A percentile compares a stretch with the other conserved stretches of the same genome.
phyloP scores from a whole-genome alignment of 2,113 vertebrate species.

The Xiphorhynchus elegans region DNA sequence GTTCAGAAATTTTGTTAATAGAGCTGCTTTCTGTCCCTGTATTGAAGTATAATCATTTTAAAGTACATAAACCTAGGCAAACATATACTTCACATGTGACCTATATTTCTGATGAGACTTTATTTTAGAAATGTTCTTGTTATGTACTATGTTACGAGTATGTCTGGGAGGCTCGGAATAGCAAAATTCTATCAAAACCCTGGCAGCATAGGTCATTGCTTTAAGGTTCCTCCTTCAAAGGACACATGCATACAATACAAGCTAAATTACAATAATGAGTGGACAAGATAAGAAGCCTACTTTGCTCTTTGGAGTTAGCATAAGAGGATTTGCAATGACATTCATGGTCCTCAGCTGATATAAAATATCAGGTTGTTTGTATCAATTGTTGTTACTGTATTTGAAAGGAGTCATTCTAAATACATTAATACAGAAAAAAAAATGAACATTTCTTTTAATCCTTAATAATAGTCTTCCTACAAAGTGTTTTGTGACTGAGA shows the following conservation, averaged over 20 bases:
- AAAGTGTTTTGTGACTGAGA: not conserved
- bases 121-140: not conserved
- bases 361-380: not conserved
- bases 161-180: not conserved
- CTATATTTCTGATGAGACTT: not conserved
- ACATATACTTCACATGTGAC: not conserved
- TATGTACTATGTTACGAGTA: fast-evolving
- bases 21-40: not conserved
- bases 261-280: not conserved
- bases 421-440: not conserved
- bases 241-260: not conserved
- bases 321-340: not conserved
- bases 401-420: not conserved
- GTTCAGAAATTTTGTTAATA: not conserved
- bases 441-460: not conserved
- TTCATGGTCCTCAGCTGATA: not conserved
- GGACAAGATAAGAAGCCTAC: not conserved
- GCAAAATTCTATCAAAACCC: not conserved
- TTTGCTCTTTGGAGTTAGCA: not conserved
- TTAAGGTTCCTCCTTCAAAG: not conserved
- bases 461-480: not conserved
- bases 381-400: not conserved
- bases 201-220: not conserved
- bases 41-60: not conserved
- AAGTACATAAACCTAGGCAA: not conserved